Conservation (phyloP, 2,888 invertebrate genomes). For the Mellilla xanthometata region DNA sequence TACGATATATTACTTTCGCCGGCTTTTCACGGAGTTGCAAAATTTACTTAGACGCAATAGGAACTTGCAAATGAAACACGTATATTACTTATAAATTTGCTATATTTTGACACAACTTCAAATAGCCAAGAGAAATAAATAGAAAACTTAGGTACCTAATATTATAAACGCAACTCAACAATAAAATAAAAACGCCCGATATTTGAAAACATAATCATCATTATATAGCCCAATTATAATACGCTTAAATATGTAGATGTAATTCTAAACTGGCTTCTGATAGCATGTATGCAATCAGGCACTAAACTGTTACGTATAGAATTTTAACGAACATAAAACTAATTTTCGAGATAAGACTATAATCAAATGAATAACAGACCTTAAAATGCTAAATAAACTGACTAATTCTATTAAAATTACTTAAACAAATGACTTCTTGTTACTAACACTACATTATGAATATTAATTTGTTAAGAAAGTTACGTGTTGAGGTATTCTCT, state of each 20-base stretch:
- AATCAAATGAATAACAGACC: background rate
- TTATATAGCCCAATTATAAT: no score
- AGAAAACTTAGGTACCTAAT: no score
- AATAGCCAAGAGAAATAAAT: no score
- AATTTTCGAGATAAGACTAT: constrained; percentile 6
- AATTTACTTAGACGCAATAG: no score
- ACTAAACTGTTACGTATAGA: background rate
- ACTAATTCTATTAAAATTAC: constrained; percentile 72
- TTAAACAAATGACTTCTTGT: constrained; percentile 70
- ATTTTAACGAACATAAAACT: constrained; percentile 1
- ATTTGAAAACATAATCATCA: no score
- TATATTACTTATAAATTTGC: constrained; percentile 12
- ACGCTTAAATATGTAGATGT: no score
- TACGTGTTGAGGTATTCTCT: constrained; percentile 63
- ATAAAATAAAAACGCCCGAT: no score
- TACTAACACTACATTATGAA: constrained; percentile 63
- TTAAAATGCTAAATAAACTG: background rate
- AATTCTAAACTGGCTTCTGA: no score
- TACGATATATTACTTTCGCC: no score
- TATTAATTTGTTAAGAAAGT: constrained; percentile 46
- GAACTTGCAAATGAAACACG: no score
- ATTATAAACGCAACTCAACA: no score
- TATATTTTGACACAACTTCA: constrained; percentile 17
- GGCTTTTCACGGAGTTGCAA: no score
- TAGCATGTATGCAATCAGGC: constrained; percentile 50